Conservation (phyloP, 2,797 vertebrate species). For the Alca torda region DNA sequence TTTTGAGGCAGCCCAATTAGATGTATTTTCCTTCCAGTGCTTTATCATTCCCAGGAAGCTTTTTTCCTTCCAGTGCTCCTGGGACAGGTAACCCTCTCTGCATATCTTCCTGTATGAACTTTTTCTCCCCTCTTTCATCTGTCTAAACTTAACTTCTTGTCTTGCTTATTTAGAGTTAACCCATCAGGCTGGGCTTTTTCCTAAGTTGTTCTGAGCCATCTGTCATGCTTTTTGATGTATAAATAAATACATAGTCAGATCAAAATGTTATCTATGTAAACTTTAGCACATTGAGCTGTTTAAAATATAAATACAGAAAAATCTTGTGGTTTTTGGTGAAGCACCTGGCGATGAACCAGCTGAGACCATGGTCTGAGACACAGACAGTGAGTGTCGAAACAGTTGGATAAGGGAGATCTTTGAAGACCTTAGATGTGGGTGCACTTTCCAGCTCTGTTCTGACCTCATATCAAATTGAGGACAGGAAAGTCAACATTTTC, state of each 20-base stretch:
- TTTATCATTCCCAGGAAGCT: not conserved
- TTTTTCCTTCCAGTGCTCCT: not conserved
- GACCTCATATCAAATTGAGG: not conserved
- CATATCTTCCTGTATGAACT: not conserved
- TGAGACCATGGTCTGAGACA: not conserved
- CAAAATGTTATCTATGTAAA: slow-evolving; percentile 20
- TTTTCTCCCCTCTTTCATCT: not conserved
- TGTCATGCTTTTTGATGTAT: slow-evolving; percentile 24
- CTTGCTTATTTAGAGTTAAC: not conserved
- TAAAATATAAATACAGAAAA: slow-evolving; percentile 8
- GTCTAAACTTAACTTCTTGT: not conserved
- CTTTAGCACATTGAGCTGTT: not conserved
- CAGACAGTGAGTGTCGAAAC: not conserved
- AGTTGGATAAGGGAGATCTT: not conserved
- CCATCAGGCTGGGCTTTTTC: not conserved
- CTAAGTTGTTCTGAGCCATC: slow-evolving; percentile 2
- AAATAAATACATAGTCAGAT: slow-evolving; percentile 21
- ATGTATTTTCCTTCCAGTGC: not conserved
- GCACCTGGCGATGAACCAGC: not conserved
- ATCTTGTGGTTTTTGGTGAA: not conserved
- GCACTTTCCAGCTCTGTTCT: not conserved
- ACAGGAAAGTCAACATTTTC: not conserved
- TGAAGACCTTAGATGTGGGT: not conserved
- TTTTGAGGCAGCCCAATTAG: not conserved
- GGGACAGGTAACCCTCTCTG: not conserved